These are phyloP conservation scores for Schizaphis graminum DNA, from an alignment of 2,888 invertebrate species.

Conservation along the genomic window DNA sequence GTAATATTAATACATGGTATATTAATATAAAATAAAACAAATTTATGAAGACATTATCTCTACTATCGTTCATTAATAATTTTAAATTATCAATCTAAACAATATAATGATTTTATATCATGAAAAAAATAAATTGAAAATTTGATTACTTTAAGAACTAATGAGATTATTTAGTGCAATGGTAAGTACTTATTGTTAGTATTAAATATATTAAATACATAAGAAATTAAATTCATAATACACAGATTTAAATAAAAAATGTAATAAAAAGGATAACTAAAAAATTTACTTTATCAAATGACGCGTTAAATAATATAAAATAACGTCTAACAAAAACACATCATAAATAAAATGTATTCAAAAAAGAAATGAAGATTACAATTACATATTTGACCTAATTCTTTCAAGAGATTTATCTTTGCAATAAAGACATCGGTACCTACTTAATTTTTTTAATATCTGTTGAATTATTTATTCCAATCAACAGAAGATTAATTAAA, in stretches of 20 bases:
- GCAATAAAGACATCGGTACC: constrained; percentile 8
- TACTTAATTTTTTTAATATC: neutral
- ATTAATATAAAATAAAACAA: neutral
- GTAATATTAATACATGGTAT: neutral
- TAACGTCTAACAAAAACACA: neutral
- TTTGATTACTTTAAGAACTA: neutral
- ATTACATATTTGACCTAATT: constrained; percentile 40
- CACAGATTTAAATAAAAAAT: neutral
- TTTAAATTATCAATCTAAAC: neutral
- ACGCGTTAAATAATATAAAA: neutral
- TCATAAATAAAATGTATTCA: neutral
- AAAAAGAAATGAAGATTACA: neutral
- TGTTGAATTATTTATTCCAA: constrained; percentile 33
- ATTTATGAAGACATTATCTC: neutral
- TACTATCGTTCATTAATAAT: neutral
- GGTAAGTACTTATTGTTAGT: neutral
- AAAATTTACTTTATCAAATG: neutral
- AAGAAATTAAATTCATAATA: neutral
- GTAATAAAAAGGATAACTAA: neutral
- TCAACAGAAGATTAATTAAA: constrained; percentile 36
- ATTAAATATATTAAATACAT: neutral
- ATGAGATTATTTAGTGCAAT: neutral
- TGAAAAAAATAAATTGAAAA: neutral
- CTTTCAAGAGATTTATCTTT: constrained; percentile 9
- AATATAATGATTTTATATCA: neutral